phyloP scores from a whole-genome alignment of 2,888 invertebrate genomes.

The Eupelmus urozonus region DNA sequence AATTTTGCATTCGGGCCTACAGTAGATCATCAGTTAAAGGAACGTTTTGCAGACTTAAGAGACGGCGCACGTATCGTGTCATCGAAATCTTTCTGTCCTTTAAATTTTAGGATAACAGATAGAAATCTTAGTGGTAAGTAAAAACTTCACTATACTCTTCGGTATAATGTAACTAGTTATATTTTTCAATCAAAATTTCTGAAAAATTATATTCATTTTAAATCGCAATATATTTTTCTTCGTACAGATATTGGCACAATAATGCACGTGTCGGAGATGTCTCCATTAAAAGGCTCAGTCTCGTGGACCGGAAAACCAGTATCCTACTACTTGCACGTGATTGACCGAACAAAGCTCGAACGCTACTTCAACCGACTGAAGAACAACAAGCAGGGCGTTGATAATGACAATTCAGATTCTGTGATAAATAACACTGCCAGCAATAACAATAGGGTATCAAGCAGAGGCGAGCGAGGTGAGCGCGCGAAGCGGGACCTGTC shows the following conservation, averaged over 20 bases:
- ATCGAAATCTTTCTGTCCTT: slow-evolving; percentile 98
- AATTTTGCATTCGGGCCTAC: slow-evolving; percentile 99
- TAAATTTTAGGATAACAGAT: slow-evolving; percentile 98
- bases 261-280: slow-evolving; percentile 98
- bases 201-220: background rate
- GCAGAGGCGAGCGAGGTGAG: slow-evolving; percentile 74
- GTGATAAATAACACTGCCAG: slow-evolving; percentile 77
- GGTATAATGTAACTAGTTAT: background rate
- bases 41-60: slow-evolving; percentile 96
- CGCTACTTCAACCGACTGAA: slow-evolving; percentile 97
- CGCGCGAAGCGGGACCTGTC: slow-evolving; percentile 79
- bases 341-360: slow-evolving; percentile 97
- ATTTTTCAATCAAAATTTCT: background rate
- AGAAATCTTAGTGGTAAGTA: slow-evolving; percentile 91
- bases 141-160: background rate
- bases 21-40: slow-evolving; percentile 97
- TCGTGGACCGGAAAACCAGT: slow-evolving; percentile 99
- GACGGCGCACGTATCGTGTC: slow-evolving; percentile 98
- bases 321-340: slow-evolving; percentile 98
- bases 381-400: slow-evolving; percentile 79
- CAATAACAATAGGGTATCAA: slow-evolving; percentile 73
- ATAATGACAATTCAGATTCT: slow-evolving; percentile 75
- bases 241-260: slow-evolving; percentile 94
- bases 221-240: background rate
- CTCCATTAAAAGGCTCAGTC: slow-evolving; percentile 95